Base-by-base conservation (phyloP, 2,888 invertebrate species). In the Lasioglossum marginatum region DNA sequence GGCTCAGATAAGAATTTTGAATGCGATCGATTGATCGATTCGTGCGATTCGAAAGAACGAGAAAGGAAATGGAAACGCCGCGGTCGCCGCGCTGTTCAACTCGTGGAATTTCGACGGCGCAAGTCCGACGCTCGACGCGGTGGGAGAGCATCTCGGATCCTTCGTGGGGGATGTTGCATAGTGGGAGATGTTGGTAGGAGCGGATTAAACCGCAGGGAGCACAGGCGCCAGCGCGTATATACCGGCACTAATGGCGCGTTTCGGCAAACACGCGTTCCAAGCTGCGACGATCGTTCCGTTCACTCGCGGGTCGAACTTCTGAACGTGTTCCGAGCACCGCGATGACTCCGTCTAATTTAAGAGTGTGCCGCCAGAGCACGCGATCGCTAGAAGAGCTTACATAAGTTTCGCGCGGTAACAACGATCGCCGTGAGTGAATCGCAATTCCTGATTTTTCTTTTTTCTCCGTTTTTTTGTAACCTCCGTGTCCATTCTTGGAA, bases 251-350 rank as follows among this genome's bases (percentile, higher is more conserved):
- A 83, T 83, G 81, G 71, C 81, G 85, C 81, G 88, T 87, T 82
- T 79, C 79, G 78, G 83, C 90, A 90, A 91, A 91, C 80, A 86
- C 87, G 88, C 88, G 88, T 85, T 78, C 74, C 83, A 79, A 79
- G 79, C 80, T 79, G 73, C 75, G 72, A 71, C 77, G 83, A 88
- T 74, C 82, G 76, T 81, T 63, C 75, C 82, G 75, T 83, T 81
- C 79, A 45, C 76, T 75, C 40, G 14, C 70, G 70, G n/a, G 27
- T n/a, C 71, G 74, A 77, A 79, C 45, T 40, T 71, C 48, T 66
- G 34, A 79, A 72, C 71, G 79, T 57, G 75, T 77, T 48, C 57
- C 45, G 74, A 63, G 57, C 70, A 81, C 75, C 73, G 79, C 77
- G 85, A 81, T 83, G 68, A 80, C 43, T 60, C 34, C 66, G 66